Evolutionary conservation across 2,797 vertebrate genomes (phyloP), one percentile per base, ranked within the genome.

Genomic region (Anableps anableps): DNA sequence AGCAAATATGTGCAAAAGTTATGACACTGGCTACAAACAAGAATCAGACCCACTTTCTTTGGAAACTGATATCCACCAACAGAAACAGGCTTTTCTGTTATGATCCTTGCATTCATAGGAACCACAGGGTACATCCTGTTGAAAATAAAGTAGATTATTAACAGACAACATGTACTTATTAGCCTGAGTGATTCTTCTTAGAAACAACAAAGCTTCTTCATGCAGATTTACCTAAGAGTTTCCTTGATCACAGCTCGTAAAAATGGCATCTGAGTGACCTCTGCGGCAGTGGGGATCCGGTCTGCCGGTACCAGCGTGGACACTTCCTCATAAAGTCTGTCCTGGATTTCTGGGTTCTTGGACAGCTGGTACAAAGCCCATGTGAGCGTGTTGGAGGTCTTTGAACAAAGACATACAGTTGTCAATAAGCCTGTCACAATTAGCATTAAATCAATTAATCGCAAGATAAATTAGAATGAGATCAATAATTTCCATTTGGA

Each of bases 341-440:
- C 84, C 89, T 97, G 96, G 48, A 72, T 36, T 58, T 92, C 41
- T 45, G 93, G 96, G 71, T 95, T 1, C 60, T 50, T 89, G 70
- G 96, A 96, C 58, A 97, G 90, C 72, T 95, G 85, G 83, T 97
- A 87, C 47, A 97, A 74, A 41, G 92, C 83, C 96, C 95, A 97
- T 51, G 94, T 90, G 81, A 96, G 84, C 10, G 95, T 95, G 75
- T 97, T 97, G 88, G 96, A 96, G 16, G 96, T 97, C 96, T 96
- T 58, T 4, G 82, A 14, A 79, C 4, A 82, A 36, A 83, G 0
- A 75, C 5, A 68, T 6, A 43, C n/a, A 73, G 48, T 76, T 0
- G 2, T 3, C 43, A 72, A 16, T 1, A 31, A 53, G 71, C 1
- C 1, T 26, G n/a, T n/a, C n/a, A n/a, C n/a, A n/a, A n/a, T n/a